These are phyloP conservation scores for Pelodiscus sinensis DNA, from an alignment of 2,113 vertebrate species.

Conservation along the genomic window DNA sequence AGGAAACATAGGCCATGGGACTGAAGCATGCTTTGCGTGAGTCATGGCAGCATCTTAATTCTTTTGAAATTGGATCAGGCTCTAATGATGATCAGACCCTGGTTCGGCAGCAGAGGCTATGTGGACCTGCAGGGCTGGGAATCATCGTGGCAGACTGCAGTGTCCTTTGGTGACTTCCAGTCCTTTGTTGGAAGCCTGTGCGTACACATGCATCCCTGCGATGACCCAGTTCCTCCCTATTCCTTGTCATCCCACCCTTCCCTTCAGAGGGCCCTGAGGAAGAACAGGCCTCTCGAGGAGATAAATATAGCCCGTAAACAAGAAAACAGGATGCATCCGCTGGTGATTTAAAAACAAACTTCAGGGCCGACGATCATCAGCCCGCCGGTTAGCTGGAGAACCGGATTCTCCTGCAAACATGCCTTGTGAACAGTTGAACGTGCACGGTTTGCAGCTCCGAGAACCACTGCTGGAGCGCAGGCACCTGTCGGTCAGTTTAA, in stretches of 20 bases:
- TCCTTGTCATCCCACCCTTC: constrained; percentile 52
- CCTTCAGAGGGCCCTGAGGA: constrained; percentile 68
- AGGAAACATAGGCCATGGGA: neutral
- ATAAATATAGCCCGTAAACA: constrained; percentile 74
- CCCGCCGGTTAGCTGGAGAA: rapidly evolving
- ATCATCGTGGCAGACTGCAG: neutral
- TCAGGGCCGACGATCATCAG: neutral
- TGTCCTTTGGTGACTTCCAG: neutral
- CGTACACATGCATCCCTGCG: neutral
- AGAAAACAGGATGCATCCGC: constrained; percentile 69
- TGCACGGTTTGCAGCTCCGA: rapidly evolving
- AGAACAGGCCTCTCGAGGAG: constrained; percentile 52
- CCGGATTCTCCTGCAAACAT: neutral
- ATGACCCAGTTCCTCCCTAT: constrained; percentile 33
- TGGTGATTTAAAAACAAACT: neutral
- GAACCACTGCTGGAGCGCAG: rapidly evolving
- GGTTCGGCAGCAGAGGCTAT: neutral
- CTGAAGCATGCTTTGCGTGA: neutral
- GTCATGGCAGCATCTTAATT: neutral
- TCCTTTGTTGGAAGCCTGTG: neutral
- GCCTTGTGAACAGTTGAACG: neutral
- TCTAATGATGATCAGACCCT: neutral
- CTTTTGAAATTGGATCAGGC: neutral
- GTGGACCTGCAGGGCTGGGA: neutral
- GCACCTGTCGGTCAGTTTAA: neutral